Conservation (phyloP, 2,888 invertebrate species). For the Lomographa bimaculata region DNA sequence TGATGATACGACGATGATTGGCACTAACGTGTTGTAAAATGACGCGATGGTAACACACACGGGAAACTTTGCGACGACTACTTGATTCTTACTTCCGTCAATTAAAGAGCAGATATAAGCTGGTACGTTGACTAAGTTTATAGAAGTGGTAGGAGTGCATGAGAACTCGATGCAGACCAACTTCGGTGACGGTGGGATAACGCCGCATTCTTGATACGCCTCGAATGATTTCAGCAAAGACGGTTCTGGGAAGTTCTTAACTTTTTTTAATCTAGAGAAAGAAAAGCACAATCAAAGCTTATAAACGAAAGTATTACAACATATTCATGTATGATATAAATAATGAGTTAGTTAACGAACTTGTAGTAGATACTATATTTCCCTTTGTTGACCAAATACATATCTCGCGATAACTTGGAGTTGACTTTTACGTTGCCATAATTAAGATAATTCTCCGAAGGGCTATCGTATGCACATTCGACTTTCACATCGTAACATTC, state of each 20-base stretch:
- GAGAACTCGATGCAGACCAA: constrained; percentile 60
- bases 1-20: too few species aligned
- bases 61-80: constrained; percentile 75
- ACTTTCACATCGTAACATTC: constrained; percentile 85
- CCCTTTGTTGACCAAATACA: constrained; percentile 83
- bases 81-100: constrained; percentile 71
- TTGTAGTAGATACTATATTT: constrained; percentile 81
- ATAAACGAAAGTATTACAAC: too few species aligned
- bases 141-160: constrained; percentile 68
- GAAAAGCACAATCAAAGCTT: constrained; percentile 1
- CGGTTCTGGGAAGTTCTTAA: constrained; percentile 73
- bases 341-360: too few species aligned
- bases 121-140: constrained; percentile 68
- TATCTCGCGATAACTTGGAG: constrained; percentile 62
- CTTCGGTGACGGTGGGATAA: constrained; percentile 56
- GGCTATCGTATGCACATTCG: constrained; percentile 75
- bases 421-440: constrained; percentile 84
- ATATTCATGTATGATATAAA: too few species aligned
- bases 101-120: constrained; percentile 68
- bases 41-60: constrained; percentile 70
- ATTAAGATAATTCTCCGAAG: constrained; percentile 69
- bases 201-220: constrained; percentile 58
- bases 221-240: constrained; percentile 63
- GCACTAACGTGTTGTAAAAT: constrained; percentile 77
- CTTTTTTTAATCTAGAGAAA: constrained; percentile 64